Evolutionary conservation across 2,113 vertebrate genomes (phyloP), one percentile per base, ranked within the genome.

Genomic region (Rhinolophus sinicus): DNA sequence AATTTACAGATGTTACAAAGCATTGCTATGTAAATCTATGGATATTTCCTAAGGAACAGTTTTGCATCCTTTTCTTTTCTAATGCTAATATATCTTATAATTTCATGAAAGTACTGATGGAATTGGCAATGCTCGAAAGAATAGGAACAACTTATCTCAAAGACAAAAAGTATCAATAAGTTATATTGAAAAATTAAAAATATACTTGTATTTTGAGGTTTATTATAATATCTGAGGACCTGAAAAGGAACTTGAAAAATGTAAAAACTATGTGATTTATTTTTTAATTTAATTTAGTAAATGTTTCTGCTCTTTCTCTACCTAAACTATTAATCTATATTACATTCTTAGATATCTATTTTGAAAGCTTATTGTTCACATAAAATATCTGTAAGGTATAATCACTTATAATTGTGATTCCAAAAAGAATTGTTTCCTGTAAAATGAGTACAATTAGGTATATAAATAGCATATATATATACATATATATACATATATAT

Each of bases 151-250:
- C 28, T 62, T 80, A 77, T 38, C 26, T 24, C 70, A 44, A 86
- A 26, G 65, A 81, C 56, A 60, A 44, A 58, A 77, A 28, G 30
- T 40, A 58, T 52, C 47, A 64, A 38, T 85, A 88, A 90, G 28
- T 52, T 84, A 85, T 24, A 93, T 19, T 84, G 16, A 88, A 30
- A 78, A 95, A 88, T 54, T 77, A 7, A 60, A 90, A 94, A 47
- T 69, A 73, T 18, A 87, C 30, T 78, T n/a, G 8, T 70, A 15
- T 38, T 77, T 72, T 89, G 69, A 86, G 47, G 64, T 60, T 60
- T 84, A 72, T 65, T 76, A 24, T 52, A 89, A 35, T 1, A 52
- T 44, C 21, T 50, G 78, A 15, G 22, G 26, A 47, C 19, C 38
- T 58, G 26, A 89, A 97, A 94, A 72, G 72, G 5, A 58, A 80